Conservation (phyloP, 2,113 vertebrate species). For the Gasterosteus nipponicus region DNA sequence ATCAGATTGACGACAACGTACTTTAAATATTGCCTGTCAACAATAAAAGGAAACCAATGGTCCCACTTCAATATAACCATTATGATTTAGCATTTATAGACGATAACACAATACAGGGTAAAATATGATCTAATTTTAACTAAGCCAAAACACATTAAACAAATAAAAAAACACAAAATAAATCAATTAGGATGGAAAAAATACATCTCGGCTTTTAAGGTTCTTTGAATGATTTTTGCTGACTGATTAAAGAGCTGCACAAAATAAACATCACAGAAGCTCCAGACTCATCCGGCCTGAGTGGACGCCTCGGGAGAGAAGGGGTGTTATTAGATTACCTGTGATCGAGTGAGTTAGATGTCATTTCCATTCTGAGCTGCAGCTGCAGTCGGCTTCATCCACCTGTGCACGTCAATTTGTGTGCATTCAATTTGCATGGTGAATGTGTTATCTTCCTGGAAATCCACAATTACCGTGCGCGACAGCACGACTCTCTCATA, state of each 20-base stretch:
- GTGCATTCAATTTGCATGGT: neutral
- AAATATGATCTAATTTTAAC: too few species aligned
- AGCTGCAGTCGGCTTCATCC: neutral
- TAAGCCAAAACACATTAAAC: neutral
- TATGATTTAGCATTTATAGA: neutral
- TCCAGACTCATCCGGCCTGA: slow-evolving; percentile 36
- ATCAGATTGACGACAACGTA: neutral
- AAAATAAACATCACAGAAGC: slow-evolving; percentile 6
- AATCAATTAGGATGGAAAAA: neutral
- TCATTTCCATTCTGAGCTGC: slow-evolving; percentile 1
- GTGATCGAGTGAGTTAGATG: slow-evolving; percentile 37
- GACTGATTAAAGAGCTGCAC: slow-evolving; percentile 35
- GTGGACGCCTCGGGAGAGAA: slow-evolving; percentile 23
- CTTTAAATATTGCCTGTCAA: neutral
- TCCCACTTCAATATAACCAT: neutral
- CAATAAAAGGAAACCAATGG: neutral
- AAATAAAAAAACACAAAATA: neutral
- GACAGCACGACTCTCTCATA: slow-evolving; percentile 6
- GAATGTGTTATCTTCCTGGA: slow-evolving; percentile 3
- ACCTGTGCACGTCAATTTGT: neutral
- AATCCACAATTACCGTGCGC: slow-evolving; percentile 19
- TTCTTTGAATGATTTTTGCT: slow-evolving; percentile 18
- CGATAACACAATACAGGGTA: neutral
- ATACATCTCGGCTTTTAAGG: slow-evolving; percentile 2
- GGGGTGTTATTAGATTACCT: slow-evolving; percentile 47